Conservation (phyloP, 2,113 vertebrate genomes). For the Litocranius walleri region DNA sequence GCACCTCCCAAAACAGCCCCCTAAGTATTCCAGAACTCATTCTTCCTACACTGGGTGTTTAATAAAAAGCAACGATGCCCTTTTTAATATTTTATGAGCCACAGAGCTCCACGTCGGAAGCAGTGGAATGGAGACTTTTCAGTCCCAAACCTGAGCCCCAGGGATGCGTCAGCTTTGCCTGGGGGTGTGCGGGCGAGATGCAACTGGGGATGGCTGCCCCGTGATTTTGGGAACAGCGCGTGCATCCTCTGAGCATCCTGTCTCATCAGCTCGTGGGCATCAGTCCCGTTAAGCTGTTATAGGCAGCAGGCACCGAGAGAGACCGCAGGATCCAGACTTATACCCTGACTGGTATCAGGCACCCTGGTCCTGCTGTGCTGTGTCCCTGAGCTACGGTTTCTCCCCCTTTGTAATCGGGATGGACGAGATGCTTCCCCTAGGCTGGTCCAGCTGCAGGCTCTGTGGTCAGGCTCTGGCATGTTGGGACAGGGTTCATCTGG, state of each 20-base stretch:
- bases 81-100: not conserved
- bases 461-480: accelerated
- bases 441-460: not conserved
- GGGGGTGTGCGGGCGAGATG: accelerated
- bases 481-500: not conserved
- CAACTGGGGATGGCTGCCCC: too few relatives aligned
- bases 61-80: not conserved
- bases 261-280: not conserved
- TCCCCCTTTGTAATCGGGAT: not conserved
- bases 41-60: not conserved
- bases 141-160: not conserved
- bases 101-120: not conserved
- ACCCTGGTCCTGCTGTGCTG: not conserved
- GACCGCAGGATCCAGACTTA: accelerated
- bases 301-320: not conserved
- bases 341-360: not conserved
- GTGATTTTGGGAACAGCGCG: accelerated
- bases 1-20: not conserved
- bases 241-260: not conserved
- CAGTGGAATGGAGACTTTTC: not conserved
- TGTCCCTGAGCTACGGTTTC: not conserved
- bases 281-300: not conserved
- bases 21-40: not conserved
- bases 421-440: not conserved
- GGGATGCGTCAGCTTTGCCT: not conserved